These are phyloP conservation scores for Girardia tigrina DNA, from an alignment of 2,888 invertebrate genomes.

Conservation along the genomic window DNA sequence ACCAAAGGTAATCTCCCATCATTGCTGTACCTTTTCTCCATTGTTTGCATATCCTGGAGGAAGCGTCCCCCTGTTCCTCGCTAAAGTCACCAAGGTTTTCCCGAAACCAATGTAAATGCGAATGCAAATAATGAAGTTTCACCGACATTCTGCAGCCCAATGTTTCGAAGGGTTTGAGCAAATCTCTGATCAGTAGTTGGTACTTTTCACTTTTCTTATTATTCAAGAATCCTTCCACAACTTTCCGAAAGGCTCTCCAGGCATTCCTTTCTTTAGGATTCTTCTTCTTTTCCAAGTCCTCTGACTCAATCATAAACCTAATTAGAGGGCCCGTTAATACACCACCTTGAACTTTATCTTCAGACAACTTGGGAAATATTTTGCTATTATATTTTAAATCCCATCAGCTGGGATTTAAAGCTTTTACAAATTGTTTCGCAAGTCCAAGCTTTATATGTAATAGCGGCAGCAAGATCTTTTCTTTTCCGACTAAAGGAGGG, in stretches of 20 bases:
- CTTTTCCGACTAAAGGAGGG: too few species aligned
- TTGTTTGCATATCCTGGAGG: not conserved
- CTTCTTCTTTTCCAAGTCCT: constrained; percentile 16
- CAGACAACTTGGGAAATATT: constrained; percentile 29
- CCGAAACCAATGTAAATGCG: constrained; percentile 27
- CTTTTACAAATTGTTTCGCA: too few species aligned
- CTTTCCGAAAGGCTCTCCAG: constrained; percentile 27
- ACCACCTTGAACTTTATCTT: constrained; percentile 25
- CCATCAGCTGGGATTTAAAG: too few species aligned
- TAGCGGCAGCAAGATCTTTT: too few species aligned
- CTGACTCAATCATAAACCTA: constrained; percentile 21
- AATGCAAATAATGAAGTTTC: constrained; percentile 31
- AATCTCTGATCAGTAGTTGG: not conserved
- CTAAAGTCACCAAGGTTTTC: constrained; percentile 28
- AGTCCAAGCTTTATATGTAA: too few species aligned
- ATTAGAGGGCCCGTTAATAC: constrained; percentile 10
- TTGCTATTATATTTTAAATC: constrained; percentile 25
- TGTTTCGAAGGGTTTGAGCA: constrained; percentile 14
- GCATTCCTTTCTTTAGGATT: constrained; percentile 25
- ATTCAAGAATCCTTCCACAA: constrained; percentile 25
- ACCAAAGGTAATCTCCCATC: constrained; percentile 24
- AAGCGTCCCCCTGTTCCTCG: constrained; percentile 28
- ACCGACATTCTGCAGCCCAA: constrained; percentile 25
- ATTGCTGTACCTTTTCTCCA: constrained; percentile 27
- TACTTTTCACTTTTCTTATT: constrained; percentile 26